A percentile compares a stretch with the other conserved stretches of the same genome.
These are phyloP conservation scores for Aricia artaxerxes DNA, from an alignment of 2,888 invertebrate genomes.

Conservation along the genomic window DNA sequence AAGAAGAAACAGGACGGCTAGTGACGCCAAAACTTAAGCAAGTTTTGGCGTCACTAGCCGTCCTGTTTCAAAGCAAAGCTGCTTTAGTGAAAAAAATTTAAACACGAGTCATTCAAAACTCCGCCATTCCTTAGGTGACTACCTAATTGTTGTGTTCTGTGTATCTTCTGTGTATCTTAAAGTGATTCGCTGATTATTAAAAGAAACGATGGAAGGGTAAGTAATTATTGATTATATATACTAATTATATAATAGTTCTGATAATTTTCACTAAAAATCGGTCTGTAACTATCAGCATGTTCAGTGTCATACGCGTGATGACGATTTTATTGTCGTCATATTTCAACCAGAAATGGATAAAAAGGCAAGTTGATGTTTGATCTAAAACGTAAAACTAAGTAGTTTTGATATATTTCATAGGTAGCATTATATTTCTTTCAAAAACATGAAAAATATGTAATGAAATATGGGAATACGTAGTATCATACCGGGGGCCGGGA, in stretches of 20 bases:
- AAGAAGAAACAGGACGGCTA: no score
- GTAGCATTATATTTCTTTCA: slow-evolving; percentile 30
- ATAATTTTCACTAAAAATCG: slow-evolving; percentile 27
- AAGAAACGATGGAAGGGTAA: slow-evolving; percentile 27
- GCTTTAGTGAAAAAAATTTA: slow-evolving; percentile 30
- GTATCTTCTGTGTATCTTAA: neutral
- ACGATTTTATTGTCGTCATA: slow-evolving; percentile 29
- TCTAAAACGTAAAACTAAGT: slow-evolving; percentile 18
- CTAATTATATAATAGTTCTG: slow-evolving; percentile 30
- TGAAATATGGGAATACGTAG: slow-evolving; percentile 33
- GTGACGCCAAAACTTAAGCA: no score
- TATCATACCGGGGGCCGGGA: slow-evolving; percentile 27
- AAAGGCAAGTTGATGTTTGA: slow-evolving; percentile 26
- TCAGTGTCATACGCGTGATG: slow-evolving; percentile 22
- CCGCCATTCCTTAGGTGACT: slow-evolving; percentile 7
- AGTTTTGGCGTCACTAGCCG: no score
- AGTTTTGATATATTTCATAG: slow-evolving; percentile 32
- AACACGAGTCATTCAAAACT: slow-evolving; percentile 29
- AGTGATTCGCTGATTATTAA: slow-evolving; percentile 25
- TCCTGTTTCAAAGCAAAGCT: no score
- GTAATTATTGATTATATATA: slow-evolving; percentile 28
- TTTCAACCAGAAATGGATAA: slow-evolving; percentile 28
- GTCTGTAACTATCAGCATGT: slow-evolving; percentile 27
- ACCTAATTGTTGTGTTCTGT: neutral
- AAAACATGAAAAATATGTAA: slow-evolving; percentile 33